Evolutionary conservation across 1,140 invertebrate genomes (phyloP), one percentile per base, ranked within the genome.

Genomic region (Bemisia tabaci): DNA sequence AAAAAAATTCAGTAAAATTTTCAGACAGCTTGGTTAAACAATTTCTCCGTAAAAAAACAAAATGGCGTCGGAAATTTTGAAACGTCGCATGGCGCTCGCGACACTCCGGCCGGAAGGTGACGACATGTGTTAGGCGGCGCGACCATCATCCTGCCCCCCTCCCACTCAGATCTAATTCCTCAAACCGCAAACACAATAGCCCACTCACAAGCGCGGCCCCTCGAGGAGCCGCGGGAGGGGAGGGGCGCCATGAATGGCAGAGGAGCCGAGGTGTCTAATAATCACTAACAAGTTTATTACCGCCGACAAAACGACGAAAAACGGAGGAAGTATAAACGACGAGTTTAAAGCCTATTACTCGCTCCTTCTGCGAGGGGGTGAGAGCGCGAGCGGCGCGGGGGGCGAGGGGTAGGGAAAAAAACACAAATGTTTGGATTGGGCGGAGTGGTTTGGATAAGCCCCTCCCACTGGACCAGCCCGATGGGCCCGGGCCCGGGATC

Each of bases 381-480:
- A 48, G 33, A 48, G 33, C 17, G 17, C 17, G 17, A 48, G 33
- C 17, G 17, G 33, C 17, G 17, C 17, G 33, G 33, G 33, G 5
- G 33, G 17, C 5, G 33, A 48, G 17, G 33, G 5, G 17, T 48
- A 48, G 17, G 17, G 33, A 48, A 48, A 48, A 17, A n/a, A 48
- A 48, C 5, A 17, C 17, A 48, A 48, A 48, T 48, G 33, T 48
- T 48, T 48, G 27, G 65, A 66, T 66, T 66, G 68, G 64, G 22
- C 39, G 60, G 21, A 5, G 22, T 48, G 5, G 33, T 22, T n/a
- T 12, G 27, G 60, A 23, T 27, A 65, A 64, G 62, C 62, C 62
- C 65, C 65, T 61, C 48, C 60, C 60, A 23, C 60, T 25, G 33
- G 22, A 60, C 64, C 39, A 33, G 17, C 25, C 33, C 33, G 33